These are phyloP conservation scores for Nycticebus coucang DNA, from an alignment of 2,113 vertebrate species.

Conservation along the genomic window DNA sequence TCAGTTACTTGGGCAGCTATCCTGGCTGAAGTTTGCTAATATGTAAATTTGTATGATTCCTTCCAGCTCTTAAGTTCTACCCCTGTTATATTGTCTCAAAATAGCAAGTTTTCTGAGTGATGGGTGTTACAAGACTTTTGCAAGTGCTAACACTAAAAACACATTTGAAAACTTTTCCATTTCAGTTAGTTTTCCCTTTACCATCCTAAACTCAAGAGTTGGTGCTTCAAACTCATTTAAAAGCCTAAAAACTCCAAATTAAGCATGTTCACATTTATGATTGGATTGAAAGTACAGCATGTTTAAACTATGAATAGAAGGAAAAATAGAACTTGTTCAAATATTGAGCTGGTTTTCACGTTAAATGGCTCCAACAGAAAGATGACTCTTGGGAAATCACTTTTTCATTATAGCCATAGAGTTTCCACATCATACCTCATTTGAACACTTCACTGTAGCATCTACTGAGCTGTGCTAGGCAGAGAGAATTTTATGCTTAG, in stretches of 20 bases:
- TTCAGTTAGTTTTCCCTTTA: conserved; percentile 19
- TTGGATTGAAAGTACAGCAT: conserved; percentile 70
- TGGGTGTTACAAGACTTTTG: conserved; percentile 71
- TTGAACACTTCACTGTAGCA: conserved; percentile 50
- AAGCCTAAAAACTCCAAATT: conserved; percentile 77
- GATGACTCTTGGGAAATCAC: conserved; percentile 79
- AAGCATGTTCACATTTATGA: conserved; percentile 77
- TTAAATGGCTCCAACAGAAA: conserved; percentile 79
- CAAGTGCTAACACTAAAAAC: conserved; percentile 68
- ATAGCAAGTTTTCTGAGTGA: conserved; percentile 73
- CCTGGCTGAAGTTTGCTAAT: neutral
- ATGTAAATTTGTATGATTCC: neutral
- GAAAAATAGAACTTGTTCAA: conserved; percentile 82
- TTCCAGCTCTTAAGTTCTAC: neutral
- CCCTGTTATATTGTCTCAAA: conserved; percentile 46
- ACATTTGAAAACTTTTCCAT: conserved; percentile 73
- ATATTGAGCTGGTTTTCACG: conserved; percentile 82
- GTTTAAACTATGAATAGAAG: conserved; percentile 77
- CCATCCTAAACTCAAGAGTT: conserved; percentile 51
- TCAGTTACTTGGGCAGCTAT: neutral
- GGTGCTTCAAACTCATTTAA: conserved; percentile 65
- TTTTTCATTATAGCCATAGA: conserved; percentile 71
- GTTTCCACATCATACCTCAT: conserved; percentile 73
- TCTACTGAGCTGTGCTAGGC: conserved; percentile 56
- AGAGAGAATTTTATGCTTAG: conserved; percentile 35